These are phyloP conservation scores for Cephus sareptanus DNA, from an alignment of 2,888 invertebrate genomes.

Conservation along the genomic window DNA sequence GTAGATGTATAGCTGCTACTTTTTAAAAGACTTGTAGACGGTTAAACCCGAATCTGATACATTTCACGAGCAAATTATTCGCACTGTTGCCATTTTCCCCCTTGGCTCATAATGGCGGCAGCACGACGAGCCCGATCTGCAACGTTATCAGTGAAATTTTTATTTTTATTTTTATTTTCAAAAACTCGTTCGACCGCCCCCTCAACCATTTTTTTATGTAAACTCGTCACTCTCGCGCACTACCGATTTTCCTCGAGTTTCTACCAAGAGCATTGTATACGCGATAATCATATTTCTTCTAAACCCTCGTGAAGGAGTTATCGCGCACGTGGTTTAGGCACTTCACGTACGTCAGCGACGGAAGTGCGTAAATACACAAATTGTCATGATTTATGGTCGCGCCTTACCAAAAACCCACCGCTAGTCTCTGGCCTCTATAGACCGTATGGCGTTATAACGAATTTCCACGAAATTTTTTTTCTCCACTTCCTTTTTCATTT, in stretches of 20 bases:
- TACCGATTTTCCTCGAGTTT: neutral
- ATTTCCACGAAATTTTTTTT: neutral
- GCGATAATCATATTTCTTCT: neutral
- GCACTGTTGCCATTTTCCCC: neutral
- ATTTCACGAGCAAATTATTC: neutral
- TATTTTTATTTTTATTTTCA: too few relatives aligned
- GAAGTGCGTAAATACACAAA: neutral
- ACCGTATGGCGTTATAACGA: neutral
- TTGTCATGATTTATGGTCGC: neutral
- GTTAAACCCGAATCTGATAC: neutral
- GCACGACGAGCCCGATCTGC: neutral
- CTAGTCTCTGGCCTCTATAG: neutral
- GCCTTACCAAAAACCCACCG: neutral
- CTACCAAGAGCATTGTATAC: neutral
- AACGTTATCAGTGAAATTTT: neutral
- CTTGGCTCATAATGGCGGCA: neutral
- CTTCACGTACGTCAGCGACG: neutral
- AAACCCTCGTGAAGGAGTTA: neutral
- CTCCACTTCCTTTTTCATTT: neutral
- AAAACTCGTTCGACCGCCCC: too few relatives aligned
- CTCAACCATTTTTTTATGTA: too few relatives aligned
- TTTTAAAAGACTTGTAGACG: neutral
- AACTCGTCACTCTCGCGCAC: neutral
- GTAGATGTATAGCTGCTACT: neutral
- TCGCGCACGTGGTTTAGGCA: neutral